These are phyloP conservation scores for Ceyx margarethae DNA, from an alignment of 2,113 vertebrate species.

Conservation along the genomic window DNA sequence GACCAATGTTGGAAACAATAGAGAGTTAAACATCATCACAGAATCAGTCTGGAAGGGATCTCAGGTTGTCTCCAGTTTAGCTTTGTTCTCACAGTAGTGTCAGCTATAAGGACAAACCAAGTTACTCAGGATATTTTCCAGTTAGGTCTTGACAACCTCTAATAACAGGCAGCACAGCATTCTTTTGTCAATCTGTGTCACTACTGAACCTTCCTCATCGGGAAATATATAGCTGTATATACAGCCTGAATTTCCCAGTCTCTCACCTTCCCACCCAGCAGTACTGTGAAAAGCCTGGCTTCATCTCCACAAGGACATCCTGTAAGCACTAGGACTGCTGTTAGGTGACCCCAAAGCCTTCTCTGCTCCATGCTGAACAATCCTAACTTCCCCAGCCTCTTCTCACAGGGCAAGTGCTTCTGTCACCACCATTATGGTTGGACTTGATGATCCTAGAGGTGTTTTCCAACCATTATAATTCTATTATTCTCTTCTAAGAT, in stretches of 20 bases:
- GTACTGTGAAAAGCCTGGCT: background rate
- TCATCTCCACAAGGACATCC: no score
- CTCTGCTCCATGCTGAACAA: background rate
- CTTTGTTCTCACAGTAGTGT: background rate
- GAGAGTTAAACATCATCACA: background rate
- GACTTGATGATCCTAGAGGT: no score
- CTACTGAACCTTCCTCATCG: background rate
- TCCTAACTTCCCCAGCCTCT: background rate
- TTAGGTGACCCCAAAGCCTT: background rate
- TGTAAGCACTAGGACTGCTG: background rate
- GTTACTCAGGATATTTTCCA: background rate
- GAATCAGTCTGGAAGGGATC: background rate
- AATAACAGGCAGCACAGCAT: background rate
- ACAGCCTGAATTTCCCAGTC: background rate
- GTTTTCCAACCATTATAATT: no score
- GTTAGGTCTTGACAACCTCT: background rate
- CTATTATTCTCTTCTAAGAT: no score
- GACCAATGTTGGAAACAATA: background rate
- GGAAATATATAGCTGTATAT: background rate
- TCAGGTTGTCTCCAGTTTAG: background rate
- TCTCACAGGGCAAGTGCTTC: background rate
- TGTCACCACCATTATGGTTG: background rate
- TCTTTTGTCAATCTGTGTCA: background rate
- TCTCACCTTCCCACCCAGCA: background rate
- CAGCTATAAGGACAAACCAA: background rate